phyloP scores from a whole-genome alignment of 2,113 vertebrate species.

The Salvelinus fontinalis region DNA sequence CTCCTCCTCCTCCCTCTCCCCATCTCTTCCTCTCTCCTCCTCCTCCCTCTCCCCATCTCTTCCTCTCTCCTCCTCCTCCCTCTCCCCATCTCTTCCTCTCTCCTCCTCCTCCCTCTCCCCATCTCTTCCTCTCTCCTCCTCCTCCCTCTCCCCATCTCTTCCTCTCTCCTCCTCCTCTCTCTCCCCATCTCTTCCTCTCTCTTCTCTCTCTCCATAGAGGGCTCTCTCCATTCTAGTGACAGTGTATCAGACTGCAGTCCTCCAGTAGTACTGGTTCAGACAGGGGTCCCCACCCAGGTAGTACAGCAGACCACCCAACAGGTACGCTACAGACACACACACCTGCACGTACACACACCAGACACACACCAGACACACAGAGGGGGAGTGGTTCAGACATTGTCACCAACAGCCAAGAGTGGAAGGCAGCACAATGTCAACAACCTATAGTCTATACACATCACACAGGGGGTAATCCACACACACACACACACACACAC shows the following conservation, averaged over 20 bases:
- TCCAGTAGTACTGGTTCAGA: slow-evolving; percentile 82
- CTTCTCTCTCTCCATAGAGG: slow-evolving; percentile 62
- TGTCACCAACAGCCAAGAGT: slow-evolving; percentile 82
- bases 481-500: slow-evolving; percentile 23
- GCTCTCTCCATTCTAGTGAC: slow-evolving; percentile 85
- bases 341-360: not conserved
- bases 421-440: slow-evolving; percentile 84
- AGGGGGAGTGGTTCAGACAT: slow-evolving; percentile 71
- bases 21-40: too few relatives aligned
- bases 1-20: too few relatives aligned
- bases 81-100: too few relatives aligned
- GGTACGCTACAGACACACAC: slow-evolving; percentile 64
- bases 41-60: too few relatives aligned
- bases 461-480: slow-evolving; percentile 81
- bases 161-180: not conserved
- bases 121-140: too few relatives aligned
- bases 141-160: too few relatives aligned
- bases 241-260: slow-evolving; percentile 85
- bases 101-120: too few relatives aligned
- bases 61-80: too few relatives aligned
- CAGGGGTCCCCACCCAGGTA: slow-evolving; percentile 88
- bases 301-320: slow-evolving; percentile 87
- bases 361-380: not conserved
- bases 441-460: slow-evolving; percentile 83
- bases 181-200: slow-evolving; percentile 50